phyloP scores from a whole-genome alignment of 2,888 invertebrate genomes.

The Lepidochrysops patricia region DNA sequence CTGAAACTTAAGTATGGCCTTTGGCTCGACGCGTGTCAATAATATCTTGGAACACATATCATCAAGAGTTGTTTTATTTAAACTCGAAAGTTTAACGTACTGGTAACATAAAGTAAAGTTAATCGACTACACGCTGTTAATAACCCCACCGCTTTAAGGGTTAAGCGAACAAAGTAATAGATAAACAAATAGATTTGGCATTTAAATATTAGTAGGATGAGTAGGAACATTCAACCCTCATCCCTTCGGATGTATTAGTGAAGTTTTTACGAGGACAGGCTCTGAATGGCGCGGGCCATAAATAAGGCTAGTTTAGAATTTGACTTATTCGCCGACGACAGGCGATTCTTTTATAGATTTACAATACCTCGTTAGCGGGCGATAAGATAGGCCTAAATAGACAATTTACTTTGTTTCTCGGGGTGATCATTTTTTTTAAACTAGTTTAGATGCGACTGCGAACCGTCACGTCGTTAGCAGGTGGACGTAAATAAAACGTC shows the following conservation, averaged over 20 bases:
- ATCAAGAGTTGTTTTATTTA: not conserved
- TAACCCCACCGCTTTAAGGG: not conserved
- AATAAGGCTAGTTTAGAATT: constrained; percentile 54
- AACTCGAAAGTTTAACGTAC: not conserved
- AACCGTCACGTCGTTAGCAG: constrained; percentile 31
- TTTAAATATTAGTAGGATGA: not conserved
- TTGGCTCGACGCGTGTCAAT: not conserved
- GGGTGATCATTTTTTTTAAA: constrained; percentile 25
- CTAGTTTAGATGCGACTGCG: constrained; percentile 6
- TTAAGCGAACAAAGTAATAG: not conserved
- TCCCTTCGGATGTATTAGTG: not conserved
- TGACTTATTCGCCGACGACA: constrained; percentile 49
- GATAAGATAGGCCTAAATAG: constrained; percentile 60
- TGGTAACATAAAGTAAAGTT: not conserved
- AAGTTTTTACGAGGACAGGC: constrained; percentile 4
- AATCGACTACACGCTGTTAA: not conserved
- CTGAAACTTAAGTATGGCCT: constrained; percentile 3
- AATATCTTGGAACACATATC: not conserved
- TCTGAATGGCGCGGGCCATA: constrained; percentile 32
- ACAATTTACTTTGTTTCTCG: constrained; percentile 65
- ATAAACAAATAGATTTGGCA: not conserved
- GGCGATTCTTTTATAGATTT: constrained; percentile 58
- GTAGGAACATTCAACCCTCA: not conserved
- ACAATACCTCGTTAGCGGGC: constrained; percentile 58
- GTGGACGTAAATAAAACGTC: constrained; percentile 50